Percentiles rank a stretch among this genome's conserved stretches.
Conservation (phyloP, 2,113 vertebrate genomes). For the Perognathus longimembris region DNA sequence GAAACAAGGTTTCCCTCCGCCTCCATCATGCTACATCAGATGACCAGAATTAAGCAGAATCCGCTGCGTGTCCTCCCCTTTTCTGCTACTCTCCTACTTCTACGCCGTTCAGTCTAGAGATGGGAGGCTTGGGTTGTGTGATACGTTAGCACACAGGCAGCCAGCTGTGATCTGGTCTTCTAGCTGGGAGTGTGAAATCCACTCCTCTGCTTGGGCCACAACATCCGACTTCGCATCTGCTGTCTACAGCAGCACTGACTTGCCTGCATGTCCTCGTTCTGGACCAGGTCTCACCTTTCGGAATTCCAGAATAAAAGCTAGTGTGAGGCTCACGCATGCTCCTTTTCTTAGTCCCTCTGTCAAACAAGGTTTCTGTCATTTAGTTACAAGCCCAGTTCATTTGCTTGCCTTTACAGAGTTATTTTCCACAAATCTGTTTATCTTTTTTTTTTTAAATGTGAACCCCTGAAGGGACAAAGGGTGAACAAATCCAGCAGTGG, state of each 20-base stretch:
- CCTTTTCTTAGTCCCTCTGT: not conserved
- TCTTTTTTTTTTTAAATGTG: not conserved
- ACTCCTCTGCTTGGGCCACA: not conserved
- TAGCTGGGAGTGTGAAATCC: not conserved
- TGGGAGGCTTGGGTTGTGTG: not conserved
- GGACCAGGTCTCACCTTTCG: not conserved
- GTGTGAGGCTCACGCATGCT: not conserved
- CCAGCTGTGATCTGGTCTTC: too few relatives aligned
- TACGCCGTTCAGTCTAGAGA: not conserved
- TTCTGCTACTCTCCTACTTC: not conserved
- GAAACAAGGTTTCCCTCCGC: not conserved
- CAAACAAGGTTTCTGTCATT: not conserved
- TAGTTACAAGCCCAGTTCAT: not conserved
- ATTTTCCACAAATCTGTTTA: not conserved
- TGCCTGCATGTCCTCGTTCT: not conserved
- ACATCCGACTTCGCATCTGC: not conserved
- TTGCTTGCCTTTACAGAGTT: conserved; percentile 3
- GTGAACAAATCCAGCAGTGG: too few relatives aligned
- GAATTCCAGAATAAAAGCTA: not conserved
- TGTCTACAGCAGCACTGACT: too few relatives aligned
- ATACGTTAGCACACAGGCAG: not conserved
- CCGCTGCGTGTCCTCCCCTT: not conserved
- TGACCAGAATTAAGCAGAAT: not conserved
- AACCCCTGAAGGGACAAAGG: not conserved
- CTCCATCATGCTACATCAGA: not conserved